phyloP scores from a whole-genome alignment of 2,113 vertebrate genomes.

The Oncorhynchus nerka region DNA sequence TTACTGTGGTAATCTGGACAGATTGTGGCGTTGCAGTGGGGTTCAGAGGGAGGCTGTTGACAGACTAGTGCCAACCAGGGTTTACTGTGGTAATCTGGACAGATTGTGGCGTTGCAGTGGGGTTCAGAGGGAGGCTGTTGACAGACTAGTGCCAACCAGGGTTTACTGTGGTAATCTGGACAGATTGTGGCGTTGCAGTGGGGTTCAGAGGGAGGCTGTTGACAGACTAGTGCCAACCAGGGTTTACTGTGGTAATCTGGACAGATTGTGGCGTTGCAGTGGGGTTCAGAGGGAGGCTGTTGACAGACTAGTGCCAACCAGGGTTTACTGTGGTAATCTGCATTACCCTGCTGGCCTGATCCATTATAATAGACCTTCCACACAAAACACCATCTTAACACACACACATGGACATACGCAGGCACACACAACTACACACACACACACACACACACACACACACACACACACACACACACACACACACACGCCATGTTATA shows the following conservation, averaged over 20 bases:
- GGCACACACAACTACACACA: background rate
- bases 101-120: slow-evolving; percentile 1
- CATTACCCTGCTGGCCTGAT: background rate
- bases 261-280: background rate
- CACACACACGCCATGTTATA: too few species aligned
- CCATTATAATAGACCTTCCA: background rate
- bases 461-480: too few species aligned
- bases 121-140: background rate
- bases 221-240: slow-evolving; percentile 28
- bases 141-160: slow-evolving; percentile 28
- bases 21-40: slow-evolving; percentile 1
- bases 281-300: background rate
- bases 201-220: background rate
- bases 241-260: slow-evolving; percentile 26
- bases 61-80: slow-evolving; percentile 26
- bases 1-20: slow-evolving; percentile 40
- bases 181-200: slow-evolving; percentile 1
- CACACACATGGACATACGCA: slow-evolving; percentile 2
- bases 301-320: slow-evolving; percentile 30
- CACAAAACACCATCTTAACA: background rate
- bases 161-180: slow-evolving; percentile 38
- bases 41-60: slow-evolving; percentile 4
- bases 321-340: slow-evolving; percentile 37
- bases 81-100: slow-evolving; percentile 40
- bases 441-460: too few species aligned